Evolutionary conservation across 2,113 vertebrate species (phyloP).

Genomic region (Struthidea cinerea): DNA sequence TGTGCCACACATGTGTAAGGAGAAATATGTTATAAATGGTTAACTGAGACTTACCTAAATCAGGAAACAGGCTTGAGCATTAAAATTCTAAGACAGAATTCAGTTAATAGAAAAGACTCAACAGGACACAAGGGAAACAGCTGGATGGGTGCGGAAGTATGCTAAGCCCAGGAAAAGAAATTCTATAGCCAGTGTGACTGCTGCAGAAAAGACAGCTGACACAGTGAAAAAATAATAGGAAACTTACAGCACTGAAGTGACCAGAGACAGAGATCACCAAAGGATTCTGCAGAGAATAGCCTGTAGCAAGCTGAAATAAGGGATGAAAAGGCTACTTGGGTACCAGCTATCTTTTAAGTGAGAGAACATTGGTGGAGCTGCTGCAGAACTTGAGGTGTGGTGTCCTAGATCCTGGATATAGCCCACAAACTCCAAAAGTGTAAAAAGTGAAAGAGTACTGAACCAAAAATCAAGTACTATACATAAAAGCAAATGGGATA

Average conservation of each 20-base stretch:
- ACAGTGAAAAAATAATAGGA: conserved; percentile 13
- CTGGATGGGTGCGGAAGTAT: conserved; percentile 42
- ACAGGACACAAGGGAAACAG: conserved; percentile 63
- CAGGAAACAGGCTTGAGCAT: conserved; percentile 74
- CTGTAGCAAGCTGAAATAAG: conserved; percentile 16
- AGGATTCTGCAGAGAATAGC: conserved; percentile 2
- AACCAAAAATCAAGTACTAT: neutral
- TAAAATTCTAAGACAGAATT: conserved; percentile 74
- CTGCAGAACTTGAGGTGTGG: neutral
- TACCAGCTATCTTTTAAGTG: conserved; percentile 4
- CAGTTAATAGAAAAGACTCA: conserved; percentile 71
- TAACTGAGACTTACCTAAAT: conserved; percentile 62
- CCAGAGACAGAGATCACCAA: conserved; percentile 36
- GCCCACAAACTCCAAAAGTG: neutral
- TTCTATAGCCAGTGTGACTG: conserved; percentile 15
- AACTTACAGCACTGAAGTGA: conserved; percentile 47
- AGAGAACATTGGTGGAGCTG: neutral
- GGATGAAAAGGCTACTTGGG: neutral
- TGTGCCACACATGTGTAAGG: conserved; percentile 18
- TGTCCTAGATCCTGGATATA: neutral
- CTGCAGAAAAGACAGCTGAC: conserved; percentile 51
- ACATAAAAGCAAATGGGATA: neutral
- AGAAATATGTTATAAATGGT: conserved; percentile 75
- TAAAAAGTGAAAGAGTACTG: neutral
- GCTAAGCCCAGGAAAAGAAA: conserved; percentile 43